Conservation (phyloP, 2,888 invertebrate genomes). For the Notodonta ziczac region DNA sequence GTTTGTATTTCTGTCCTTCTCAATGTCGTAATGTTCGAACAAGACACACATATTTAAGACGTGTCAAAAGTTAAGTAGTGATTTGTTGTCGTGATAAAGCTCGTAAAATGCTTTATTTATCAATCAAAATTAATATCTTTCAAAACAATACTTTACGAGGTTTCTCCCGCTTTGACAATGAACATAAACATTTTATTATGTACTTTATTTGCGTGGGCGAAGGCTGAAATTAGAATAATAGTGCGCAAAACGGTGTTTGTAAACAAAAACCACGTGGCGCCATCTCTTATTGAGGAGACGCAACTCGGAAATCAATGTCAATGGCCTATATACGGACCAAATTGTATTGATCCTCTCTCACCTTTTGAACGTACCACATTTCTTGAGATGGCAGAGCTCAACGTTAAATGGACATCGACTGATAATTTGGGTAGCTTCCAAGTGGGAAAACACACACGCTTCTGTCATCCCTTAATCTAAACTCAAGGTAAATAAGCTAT, state of each 20-base stretch:
- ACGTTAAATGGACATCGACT: constrained; percentile 12
- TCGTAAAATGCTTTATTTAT: background rate
- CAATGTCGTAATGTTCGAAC: too few relatives aligned
- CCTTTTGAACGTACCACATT: constrained; percentile 5
- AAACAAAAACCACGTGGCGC: constrained; percentile 42
- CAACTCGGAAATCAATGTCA: constrained; percentile 26
- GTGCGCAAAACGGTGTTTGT: constrained; percentile 36
- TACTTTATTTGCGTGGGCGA: constrained; percentile 8
- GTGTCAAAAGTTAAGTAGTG: too few relatives aligned
- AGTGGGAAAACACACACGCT: constrained; percentile 27
- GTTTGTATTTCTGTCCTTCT: too few relatives aligned
- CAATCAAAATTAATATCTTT: background rate
- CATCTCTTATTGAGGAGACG: constrained; percentile 30
- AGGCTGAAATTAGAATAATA: constrained; percentile 17
- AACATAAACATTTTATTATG: constrained; percentile 3
- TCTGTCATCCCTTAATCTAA: constrained; percentile 14
- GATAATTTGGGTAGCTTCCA: constrained; percentile 30
- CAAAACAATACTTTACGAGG: background rate
- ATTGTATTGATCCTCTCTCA: constrained; percentile 12
- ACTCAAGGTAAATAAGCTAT: constrained; percentile 35
- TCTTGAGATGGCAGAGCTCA: constrained; percentile 1
- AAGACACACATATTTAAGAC: too few relatives aligned
- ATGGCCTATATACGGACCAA: constrained; percentile 34
- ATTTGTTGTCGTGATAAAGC: too few relatives aligned
- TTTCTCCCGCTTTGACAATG: background rate